Percentiles rank a stretch among this genome's conserved stretches.
Evolutionary conservation across 2,888 invertebrate species (phyloP).

Genomic region (Thyatira batis): DNA sequence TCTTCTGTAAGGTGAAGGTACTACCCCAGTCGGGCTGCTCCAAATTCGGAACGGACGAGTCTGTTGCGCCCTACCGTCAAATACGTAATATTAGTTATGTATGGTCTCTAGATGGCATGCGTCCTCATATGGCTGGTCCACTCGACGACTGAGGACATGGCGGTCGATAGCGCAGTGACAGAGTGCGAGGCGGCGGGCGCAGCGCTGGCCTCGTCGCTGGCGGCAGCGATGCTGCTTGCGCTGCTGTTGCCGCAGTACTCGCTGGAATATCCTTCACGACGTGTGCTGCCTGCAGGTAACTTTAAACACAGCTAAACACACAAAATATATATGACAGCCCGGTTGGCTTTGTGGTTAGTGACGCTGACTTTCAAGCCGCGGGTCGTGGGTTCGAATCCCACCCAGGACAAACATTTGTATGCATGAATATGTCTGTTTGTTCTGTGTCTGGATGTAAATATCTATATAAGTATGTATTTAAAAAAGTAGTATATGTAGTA

Average conservation of each 20-base stretch:
- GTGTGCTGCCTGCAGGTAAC: slow-evolving; percentile 86
- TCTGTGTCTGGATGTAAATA: too few species aligned
- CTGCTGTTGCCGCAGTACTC: slow-evolving; percentile 87
- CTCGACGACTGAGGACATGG: slow-evolving; percentile 78
- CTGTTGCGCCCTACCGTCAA: neutral
- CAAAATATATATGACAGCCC: too few species aligned
- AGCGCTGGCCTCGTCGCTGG: slow-evolving; percentile 82
- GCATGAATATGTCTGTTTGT: too few species aligned
- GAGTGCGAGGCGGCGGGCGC: slow-evolving; percentile 82
- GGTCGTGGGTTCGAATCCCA: too few species aligned
- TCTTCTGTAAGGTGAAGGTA: too few species aligned
- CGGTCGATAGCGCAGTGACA: slow-evolving; percentile 74
- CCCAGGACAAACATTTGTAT: too few species aligned
- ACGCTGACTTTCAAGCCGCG: too few species aligned
- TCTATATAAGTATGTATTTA: too few species aligned
- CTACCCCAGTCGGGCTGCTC: neutral
- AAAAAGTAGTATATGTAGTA: too few species aligned
- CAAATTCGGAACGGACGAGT: too few species aligned
- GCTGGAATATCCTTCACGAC: slow-evolving; percentile 85
- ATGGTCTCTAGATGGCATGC: slow-evolving; percentile 84
- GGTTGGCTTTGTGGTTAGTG: too few species aligned
- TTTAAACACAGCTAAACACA: too few species aligned
- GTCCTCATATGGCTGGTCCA: slow-evolving; percentile 89
- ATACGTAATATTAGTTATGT: neutral
- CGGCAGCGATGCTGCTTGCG: slow-evolving; percentile 86